Evolutionary conservation across 2,888 invertebrate genomes (phyloP), one percentile per base, ranked within the genome.

Genomic region (Rhabditoides inermis): DNA sequence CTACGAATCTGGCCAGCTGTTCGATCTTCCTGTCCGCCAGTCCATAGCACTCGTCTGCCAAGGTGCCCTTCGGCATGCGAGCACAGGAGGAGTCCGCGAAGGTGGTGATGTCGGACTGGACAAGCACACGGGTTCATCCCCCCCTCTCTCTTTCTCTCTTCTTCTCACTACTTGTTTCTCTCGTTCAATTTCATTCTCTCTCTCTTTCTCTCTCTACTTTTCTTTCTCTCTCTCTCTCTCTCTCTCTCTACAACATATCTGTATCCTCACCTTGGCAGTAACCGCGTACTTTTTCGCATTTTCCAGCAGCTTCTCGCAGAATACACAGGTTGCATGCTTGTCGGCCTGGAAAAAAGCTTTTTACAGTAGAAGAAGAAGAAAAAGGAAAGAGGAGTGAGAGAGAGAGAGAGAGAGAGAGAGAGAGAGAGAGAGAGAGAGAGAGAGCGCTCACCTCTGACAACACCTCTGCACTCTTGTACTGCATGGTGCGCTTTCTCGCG

Each of bases 201-300:
- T 32, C 32, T 32, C 32, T 15, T 32, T 15, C 15, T 32, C 15
- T 15, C 15, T 15, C 15, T 15, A 10, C 32, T 32, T 32, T 10
- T 32, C 32, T 32, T 32, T 15, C 32, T 32, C 7, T 32, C 32
- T 32, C 32, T 32, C 32, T 32, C 32, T n/a, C n/a, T n/a, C n/a
- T n/a, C n/a, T n/a, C n/a, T n/a, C n/a, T n/a, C n/a, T n/a, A n/a
- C n/a, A n/a, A n/a, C n/a, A n/a, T n/a, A n/a, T n/a, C n/a, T n/a
- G n/a, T n/a, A 32, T 15, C 1, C 26, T 20, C 41, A 68, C 68
- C 60, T 68, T 68, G 1, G 67, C 61, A 7, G 63, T 60, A 20
- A 68, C 63, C 20, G 69, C 69, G 49, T 70, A 70, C 30, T 61
- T 63, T 56, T 68, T 68, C 23, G 65, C 69, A 45, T 68, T 70